phyloP scores from a whole-genome alignment of 2,888 invertebrate genomes.

The Pandemis cinnamomeana region DNA sequence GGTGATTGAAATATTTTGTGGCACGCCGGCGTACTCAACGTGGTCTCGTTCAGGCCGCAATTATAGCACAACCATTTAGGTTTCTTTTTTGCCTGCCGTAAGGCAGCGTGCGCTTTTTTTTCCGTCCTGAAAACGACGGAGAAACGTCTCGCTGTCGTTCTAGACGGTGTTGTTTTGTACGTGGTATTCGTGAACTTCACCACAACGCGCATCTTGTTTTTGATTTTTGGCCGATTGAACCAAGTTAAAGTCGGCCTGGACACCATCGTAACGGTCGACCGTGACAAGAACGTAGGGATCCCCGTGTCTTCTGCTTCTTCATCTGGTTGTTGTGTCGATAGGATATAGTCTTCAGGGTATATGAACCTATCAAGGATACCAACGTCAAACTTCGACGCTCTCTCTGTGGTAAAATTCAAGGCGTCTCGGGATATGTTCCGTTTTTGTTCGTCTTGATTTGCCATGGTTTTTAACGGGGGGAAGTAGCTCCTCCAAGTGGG shows the following conservation, averaged over 20 bases:
- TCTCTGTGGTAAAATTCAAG: background rate
- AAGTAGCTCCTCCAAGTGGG: background rate
- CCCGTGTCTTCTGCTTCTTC: background rate
- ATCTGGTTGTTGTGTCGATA: background rate
- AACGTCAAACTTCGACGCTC: background rate
- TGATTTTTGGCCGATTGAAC: background rate
- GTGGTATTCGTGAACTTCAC: background rate
- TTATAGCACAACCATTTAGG: slow-evolving; percentile 48
- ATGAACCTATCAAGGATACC: background rate
- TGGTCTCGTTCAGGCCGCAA: slow-evolving; percentile 51
- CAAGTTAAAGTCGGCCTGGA: background rate
- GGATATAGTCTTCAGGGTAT: background rate
- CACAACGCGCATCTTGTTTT: background rate
- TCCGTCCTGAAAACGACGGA: background rate
- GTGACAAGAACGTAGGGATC: background rate
- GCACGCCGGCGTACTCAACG: slow-evolving; percentile 47
- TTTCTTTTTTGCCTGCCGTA: background rate
- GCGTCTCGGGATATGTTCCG: background rate
- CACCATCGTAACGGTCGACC: background rate
- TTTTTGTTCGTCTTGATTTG: background rate
- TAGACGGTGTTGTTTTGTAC: background rate
- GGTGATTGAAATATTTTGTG: slow-evolving; percentile 44
- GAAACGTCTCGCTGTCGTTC: background rate
- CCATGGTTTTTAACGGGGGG: background rate
- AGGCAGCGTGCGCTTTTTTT: no score